phyloP scores from a whole-genome alignment of 2,797 vertebrate species.

The Notamacropus eugenii region DNA sequence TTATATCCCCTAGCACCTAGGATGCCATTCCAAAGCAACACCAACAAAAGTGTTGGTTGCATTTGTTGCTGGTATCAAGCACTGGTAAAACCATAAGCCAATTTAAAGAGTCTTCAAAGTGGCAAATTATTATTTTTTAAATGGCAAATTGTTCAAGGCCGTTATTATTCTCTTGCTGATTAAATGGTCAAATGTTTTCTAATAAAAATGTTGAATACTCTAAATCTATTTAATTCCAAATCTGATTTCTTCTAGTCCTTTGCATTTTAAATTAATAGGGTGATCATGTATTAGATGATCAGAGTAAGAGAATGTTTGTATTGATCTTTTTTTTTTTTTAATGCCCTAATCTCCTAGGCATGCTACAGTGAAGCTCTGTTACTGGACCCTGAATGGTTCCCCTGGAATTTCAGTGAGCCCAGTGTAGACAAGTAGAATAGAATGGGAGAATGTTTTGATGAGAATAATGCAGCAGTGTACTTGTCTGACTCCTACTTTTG shows the following conservation, averaged over 20 bases:
- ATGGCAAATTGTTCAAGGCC: not conserved
- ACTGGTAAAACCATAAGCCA: not conserved
- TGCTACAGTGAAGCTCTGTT: not conserved
- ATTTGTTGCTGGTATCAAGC: not conserved
- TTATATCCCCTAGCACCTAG: not conserved
- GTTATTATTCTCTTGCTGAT: not conserved
- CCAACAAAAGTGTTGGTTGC: not conserved
- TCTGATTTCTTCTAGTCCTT: not conserved
- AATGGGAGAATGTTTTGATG: not conserved
- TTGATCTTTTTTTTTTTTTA: not conserved
- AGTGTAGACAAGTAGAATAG: not conserved
- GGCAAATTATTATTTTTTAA: not conserved
- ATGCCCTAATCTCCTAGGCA: not conserved
- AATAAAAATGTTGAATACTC: not conserved
- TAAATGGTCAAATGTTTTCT: not conserved
- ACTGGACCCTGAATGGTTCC: not conserved
- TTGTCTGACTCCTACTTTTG: not conserved
- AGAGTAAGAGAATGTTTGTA: not conserved
- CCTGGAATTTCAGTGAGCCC: not conserved
- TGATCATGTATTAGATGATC: not conserved
- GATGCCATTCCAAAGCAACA: not conserved
- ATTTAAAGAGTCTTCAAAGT: not conserved
- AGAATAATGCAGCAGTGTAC: not conserved
- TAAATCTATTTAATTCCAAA: not conserved
- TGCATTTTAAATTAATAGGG: not conserved